Base-by-base conservation (phyloP, 23 tunicate species). In the Pegea sp. region DNA sequence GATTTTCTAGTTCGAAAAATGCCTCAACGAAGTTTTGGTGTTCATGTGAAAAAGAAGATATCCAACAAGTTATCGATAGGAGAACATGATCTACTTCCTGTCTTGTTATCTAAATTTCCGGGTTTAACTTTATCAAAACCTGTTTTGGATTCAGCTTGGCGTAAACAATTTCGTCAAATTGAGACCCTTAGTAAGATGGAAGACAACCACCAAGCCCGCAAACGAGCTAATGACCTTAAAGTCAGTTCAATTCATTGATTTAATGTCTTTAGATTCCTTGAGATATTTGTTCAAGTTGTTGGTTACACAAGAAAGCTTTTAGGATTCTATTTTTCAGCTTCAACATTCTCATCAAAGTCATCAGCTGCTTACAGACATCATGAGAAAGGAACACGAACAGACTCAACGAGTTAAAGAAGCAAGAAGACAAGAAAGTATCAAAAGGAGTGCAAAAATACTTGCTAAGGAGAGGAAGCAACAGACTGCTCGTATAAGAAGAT, bases 31-130 rank as follows among this genome's bases (percentile, higher is more conserved):
- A 53, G 44, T 6, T 4, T 49, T 18, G 46, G 46, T 11, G 42
- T 46, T 28, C 51, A 49, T 0, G 57, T 43, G 1, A 25, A 58
- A 13, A 52, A 34, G 42, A 52, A 38, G 33, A 22, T 59, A n/a
- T n/a, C 34, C 7, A 62, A 62, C 22, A 30, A 63, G 34, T 34
- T 75, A 54, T 52, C 58, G 28, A 73, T 84, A 21, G 76, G 76
- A 5, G 95, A 84, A 54, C 92, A 91, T 54, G 84, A 91, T 48
- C 74, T 91, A 5, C 73, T 72, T 23, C 93, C 93, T 13, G 53
- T 60, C 22, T 64, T 91, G 38, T 48, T 78, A 28, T 50, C 65
- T 5, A 73, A 78, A 38, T 73, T 91, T 48, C 95, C 95, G 1
- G 86, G 79, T 5, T 58, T 84, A 11, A 66, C 68, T 28, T 63